Conservation (phyloP, 92 coral and sea anemone species). For the Actinernus sp. region DNA sequence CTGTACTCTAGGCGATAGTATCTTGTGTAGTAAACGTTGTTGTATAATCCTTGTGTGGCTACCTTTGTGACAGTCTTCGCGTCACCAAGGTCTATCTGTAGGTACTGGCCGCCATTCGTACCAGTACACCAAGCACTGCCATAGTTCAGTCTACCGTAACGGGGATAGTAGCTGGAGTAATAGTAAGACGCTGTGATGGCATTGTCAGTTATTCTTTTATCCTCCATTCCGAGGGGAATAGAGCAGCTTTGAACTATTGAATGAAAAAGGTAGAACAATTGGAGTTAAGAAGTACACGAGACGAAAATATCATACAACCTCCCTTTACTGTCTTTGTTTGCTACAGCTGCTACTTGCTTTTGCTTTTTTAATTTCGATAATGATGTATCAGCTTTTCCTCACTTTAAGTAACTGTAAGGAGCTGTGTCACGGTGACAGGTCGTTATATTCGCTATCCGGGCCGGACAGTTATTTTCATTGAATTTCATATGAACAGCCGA, state of each 20-base stretch:
- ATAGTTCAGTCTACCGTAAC: not conserved
- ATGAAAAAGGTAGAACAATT: not conserved
- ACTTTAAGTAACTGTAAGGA: no score
- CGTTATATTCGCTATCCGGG: no score
- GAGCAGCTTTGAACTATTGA: constrained; percentile 35
- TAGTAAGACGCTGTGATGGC: constrained; percentile 44
- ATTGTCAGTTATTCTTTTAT: constrained; percentile 39
- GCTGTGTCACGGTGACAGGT: no score
- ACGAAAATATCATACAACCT: no score
- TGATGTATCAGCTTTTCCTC: no score
- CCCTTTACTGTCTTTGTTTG: no score
- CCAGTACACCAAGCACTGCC: constrained; percentile 7
- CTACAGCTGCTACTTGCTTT: no score
- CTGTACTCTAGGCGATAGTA: not conserved
- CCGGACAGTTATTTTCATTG: no score
- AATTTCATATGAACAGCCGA: no score
- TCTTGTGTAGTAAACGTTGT: not conserved
- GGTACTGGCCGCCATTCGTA: not conserved
- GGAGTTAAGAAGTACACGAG: not conserved
- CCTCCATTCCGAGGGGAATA: constrained; percentile 53
- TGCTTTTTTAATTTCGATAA: no score
- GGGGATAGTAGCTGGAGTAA: not conserved
- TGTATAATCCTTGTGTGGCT: constrained; percentile 3
- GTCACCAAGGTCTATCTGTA: constrained; percentile 6
- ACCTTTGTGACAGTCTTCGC: constrained; percentile 6